phyloP scores from a whole-genome alignment of 2,797 vertebrate species.

The Acrocephalus scirpaceus region DNA sequence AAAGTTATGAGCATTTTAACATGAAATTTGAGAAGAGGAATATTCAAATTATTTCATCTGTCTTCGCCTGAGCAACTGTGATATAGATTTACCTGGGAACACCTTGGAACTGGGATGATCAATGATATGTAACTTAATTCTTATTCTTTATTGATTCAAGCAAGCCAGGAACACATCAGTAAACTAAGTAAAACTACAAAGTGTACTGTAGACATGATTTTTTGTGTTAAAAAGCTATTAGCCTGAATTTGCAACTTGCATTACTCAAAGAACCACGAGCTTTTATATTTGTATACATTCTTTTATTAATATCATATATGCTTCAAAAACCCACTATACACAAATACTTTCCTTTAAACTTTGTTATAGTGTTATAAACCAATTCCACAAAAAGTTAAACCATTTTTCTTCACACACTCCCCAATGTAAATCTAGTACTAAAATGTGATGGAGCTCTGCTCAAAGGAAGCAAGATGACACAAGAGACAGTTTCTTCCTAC shows the following conservation, averaged over 20 bases:
- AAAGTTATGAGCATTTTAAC: not conserved
- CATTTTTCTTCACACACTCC: not conserved
- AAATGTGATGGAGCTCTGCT: accelerated
- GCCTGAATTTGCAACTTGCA: not conserved
- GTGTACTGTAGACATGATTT: not conserved
- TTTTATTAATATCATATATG: not conserved
- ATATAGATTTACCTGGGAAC: not conserved
- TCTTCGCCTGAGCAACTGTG: not conserved
- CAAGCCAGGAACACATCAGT: not conserved
- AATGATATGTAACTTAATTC: not conserved
- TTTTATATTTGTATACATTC: not conserved
- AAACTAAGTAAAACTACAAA: not conserved
- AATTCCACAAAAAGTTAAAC: not conserved
- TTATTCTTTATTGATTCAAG: not conserved
- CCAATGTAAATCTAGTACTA: not conserved
- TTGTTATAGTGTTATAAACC: not conserved
- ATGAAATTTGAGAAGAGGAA: not conserved
- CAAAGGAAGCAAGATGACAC: not conserved
- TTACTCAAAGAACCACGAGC: not conserved
- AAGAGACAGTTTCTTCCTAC: not conserved
- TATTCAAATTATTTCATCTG: not conserved
- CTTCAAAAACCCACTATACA: not conserved
- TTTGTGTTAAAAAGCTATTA: not conserved
- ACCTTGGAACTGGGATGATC: not conserved
- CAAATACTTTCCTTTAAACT: not conserved